Percentiles rank a stretch among this genome's conserved stretches.
These are phyloP conservation scores for Bedellia somnulentella DNA, from an alignment of 2,888 invertebrate genomes.

Conservation along the genomic window DNA sequence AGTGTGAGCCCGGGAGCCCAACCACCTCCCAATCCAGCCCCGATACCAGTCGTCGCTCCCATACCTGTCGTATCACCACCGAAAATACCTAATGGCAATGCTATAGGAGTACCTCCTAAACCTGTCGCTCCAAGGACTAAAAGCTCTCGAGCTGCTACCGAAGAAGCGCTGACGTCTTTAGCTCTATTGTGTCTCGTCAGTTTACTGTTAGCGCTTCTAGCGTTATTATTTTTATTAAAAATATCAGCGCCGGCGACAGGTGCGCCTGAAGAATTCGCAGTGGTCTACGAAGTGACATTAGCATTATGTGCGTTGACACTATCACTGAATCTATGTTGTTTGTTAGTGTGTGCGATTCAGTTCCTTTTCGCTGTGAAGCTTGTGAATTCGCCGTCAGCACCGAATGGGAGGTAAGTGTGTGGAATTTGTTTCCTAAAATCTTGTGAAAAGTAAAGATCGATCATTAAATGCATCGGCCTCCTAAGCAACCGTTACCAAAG, in stretches of 20 bases:
- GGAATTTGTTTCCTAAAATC: conserved; percentile 1
- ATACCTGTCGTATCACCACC: conserved; percentile 39
- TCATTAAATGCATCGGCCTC: conserved; percentile 2
- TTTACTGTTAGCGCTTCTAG: conserved; percentile 78
- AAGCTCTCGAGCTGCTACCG: conserved; percentile 39
- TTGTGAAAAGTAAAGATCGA: neutral
- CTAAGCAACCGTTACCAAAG: conserved; percentile 24
- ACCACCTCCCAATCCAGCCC: conserved; percentile 16
- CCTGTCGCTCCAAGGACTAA: conserved; percentile 29
- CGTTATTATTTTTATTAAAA: conserved; percentile 82
- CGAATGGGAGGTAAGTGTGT: conserved; percentile 64
- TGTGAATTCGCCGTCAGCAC: conserved; percentile 81
- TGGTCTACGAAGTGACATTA: conserved; percentile 89
- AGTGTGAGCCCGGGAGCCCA: conserved; percentile 62
- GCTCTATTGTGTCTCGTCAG: conserved; percentile 86
- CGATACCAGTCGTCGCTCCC: conserved; percentile 26
- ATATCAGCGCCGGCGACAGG: conserved; percentile 71
- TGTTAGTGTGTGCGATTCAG: conserved; percentile 91
- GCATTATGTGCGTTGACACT: conserved; percentile 87
- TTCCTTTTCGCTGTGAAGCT: conserved; percentile 92
- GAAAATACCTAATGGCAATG: conserved; percentile 55
- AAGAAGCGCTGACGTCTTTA: conserved; percentile 81
- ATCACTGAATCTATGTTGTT: conserved; percentile 86
- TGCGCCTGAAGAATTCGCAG: conserved; percentile 77
- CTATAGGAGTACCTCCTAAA: conserved; percentile 52